Evolutionary conservation across 2,113 vertebrate species (phyloP), one percentile per base, ranked within the genome.

Genomic region (Gymnogyps californianus): DNA sequence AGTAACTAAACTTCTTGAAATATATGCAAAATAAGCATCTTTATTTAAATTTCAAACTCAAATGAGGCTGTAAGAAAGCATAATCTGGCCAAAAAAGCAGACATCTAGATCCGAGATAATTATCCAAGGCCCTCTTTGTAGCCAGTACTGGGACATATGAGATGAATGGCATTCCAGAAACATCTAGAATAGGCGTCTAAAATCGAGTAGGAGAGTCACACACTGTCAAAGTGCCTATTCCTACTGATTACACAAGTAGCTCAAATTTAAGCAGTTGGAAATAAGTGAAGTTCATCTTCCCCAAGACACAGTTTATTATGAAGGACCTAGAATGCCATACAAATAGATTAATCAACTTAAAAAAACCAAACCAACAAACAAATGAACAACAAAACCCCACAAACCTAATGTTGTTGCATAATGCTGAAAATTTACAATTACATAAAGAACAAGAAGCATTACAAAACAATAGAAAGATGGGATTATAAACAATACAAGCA

Each of bases 301-400:
- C 8, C 28, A 25, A 62, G 40, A 77, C 7, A 79, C 3, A 40
- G 12, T 8, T 77, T 25, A 52, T 47, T 52, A 64, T 24, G 31
- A 81, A 16, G 24, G 46, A 75, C 12, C 10, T 54, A 64, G 20
- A 16, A 22, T 36, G 20, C 17, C 66, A 70, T 18, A 65, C 4
- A 34, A 80, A 78, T 11, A 31, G 14, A 91, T 36, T 20, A 44
- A 42, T 40, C 13, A 46, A 57, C 32, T 76, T 52, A 0, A 25
- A 72, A 74, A 11, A 36, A 9, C 2, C 38, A 16, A 58, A 47
- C 31, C 52, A 75, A 72, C 29, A 36, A 54, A 16, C 8, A 40
- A 74, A 52, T 0, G 0, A 80, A 44, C 26, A 25, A 71, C 36
- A 47, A 52, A 9, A 3, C 3, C 10, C 46, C 19, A 31, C 16